Conservation (phyloP, 2,113 vertebrate species). For the Callocephalon fimbriatum region DNA sequence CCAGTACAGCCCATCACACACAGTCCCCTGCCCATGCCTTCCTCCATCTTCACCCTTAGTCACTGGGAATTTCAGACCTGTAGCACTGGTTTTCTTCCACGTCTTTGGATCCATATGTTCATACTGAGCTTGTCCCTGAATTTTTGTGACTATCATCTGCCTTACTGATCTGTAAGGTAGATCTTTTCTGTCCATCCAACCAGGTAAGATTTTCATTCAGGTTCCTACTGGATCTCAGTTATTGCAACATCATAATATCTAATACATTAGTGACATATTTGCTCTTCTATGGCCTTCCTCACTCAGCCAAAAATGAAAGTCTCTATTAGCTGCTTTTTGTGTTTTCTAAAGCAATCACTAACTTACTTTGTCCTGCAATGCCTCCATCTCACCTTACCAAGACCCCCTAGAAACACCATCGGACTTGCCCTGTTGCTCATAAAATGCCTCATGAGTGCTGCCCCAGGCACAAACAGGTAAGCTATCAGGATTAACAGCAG, state of each 20-base stretch:
- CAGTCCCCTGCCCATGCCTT: fast-evolving
- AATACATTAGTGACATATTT: not conserved
- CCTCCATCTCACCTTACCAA: not conserved
- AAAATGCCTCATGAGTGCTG: not conserved
- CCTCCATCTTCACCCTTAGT: not conserved
- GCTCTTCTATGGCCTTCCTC: not conserved
- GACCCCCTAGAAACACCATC: not conserved
- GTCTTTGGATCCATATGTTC: not conserved
- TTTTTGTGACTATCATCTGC: not conserved
- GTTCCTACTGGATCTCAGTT: not conserved
- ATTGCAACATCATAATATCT: not conserved
- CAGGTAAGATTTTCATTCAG: not conserved
- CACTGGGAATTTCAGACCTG: not conserved
- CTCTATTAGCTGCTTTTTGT: not conserved
- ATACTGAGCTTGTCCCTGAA: not conserved
- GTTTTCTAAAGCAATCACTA: not conserved
- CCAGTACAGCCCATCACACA: not conserved
- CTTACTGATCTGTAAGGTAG: not conserved
- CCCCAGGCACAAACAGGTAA: not conserved
- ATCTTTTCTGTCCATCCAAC: not conserved
- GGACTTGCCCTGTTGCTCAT: not conserved
- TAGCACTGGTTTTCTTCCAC: not conserved
- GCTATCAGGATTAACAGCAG: not conserved
- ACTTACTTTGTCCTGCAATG: not conserved
- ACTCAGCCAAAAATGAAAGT: not conserved